Evolutionary conservation across 2,113 vertebrate genomes (phyloP).

Genomic region (Halichoerus grypus): DNA sequence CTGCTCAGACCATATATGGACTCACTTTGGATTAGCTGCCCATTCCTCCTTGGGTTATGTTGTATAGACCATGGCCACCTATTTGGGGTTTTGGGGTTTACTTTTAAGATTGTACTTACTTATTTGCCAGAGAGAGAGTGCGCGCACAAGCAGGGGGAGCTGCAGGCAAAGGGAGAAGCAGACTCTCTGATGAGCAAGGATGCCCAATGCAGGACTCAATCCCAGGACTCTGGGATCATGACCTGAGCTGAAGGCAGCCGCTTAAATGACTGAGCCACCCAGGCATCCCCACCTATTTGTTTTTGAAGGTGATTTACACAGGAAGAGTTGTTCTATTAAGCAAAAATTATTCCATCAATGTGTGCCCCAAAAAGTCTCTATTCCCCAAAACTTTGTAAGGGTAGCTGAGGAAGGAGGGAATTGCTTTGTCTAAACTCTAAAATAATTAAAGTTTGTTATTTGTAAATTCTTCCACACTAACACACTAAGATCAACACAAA

Average conservation of each 20-base stretch:
- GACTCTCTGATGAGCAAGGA: no score
- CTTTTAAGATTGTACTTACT: no score
- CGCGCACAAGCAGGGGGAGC: no score
- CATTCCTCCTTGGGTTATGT: background rate
- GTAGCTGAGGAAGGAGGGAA: background rate
- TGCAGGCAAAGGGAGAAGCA: no score
- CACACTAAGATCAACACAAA: background rate
- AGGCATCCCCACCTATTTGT: no score
- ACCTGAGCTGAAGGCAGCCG: no score
- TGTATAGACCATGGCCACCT: background rate
- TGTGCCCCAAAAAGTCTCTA: background rate
- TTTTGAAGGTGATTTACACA: background rate
- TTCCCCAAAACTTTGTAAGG: background rate
- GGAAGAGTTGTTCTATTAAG: background rate
- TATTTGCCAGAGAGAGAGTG: no score
- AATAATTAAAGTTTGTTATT: background rate
- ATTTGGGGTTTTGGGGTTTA: background rate
- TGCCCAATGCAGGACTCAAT: no score
- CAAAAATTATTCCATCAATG: background rate
- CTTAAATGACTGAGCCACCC: no score
- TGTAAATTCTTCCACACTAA: conserved; percentile 33
- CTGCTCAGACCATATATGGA: background rate
- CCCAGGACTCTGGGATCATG: no score
- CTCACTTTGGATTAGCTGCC: background rate
- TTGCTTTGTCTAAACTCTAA: background rate